A percentile compares a stretch with the other conserved stretches of the same genome.
phyloP scores from a whole-genome alignment of 2,888 invertebrate genomes.

The Glomeris marginata region DNA sequence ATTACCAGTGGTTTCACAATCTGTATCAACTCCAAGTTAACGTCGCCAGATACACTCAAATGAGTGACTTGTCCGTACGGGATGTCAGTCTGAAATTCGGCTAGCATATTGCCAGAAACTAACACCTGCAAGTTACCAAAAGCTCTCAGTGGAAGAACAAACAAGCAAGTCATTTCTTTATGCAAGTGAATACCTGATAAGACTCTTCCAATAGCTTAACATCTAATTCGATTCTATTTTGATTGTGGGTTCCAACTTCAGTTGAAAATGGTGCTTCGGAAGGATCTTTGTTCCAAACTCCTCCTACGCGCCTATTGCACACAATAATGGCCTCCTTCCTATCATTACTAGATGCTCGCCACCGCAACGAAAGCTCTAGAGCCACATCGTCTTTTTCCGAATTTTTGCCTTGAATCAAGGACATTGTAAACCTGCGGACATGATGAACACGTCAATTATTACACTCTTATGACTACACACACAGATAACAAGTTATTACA shows the following conservation, averaged over 20 bases:
- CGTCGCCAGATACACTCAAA: constrained; percentile 12
- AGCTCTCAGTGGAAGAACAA: too few relatives aligned
- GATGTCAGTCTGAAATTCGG: constrained; percentile 11
- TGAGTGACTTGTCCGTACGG: constrained; percentile 8
- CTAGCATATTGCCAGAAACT: constrained; percentile 7
- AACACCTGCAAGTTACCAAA: constrained; percentile 9
- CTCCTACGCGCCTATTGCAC: constrained; percentile 10
- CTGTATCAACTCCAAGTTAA: constrained; percentile 10
- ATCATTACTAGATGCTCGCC: not conserved
- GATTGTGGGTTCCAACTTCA: too few relatives aligned
- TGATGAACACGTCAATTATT: not conserved
- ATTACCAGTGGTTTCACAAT: constrained; percentile 10
- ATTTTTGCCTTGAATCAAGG: constrained; percentile 11
- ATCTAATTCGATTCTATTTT: too few relatives aligned
- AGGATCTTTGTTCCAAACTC: constrained; percentile 11
- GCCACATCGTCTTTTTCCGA: constrained; percentile 13
- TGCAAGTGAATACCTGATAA: too few relatives aligned
- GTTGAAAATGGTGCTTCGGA: too few relatives aligned
- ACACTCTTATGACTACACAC: too few relatives aligned
- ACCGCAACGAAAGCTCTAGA: constrained; percentile 6
- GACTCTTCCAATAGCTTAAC: too few relatives aligned
- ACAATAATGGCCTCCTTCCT: constrained; percentile 4
- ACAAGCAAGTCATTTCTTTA: too few relatives aligned
- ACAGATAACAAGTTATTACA: not conserved
- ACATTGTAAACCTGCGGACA: constrained; percentile 9